phyloP scores from a whole-genome alignment of 2,113 vertebrate species.

The Pedetes capensis region DNA sequence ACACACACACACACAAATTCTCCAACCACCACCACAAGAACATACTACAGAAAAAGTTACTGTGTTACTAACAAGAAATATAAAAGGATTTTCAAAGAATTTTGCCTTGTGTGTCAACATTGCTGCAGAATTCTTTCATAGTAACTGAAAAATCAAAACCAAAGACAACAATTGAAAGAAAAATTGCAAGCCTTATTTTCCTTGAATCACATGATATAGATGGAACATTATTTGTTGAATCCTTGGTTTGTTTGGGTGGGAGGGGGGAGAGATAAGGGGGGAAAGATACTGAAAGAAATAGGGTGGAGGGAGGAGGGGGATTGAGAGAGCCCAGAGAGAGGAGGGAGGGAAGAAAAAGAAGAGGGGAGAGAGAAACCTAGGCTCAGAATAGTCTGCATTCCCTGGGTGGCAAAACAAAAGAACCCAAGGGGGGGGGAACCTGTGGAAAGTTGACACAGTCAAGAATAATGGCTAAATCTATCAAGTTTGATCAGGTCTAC shows the following conservation, averaged over 20 bases:
- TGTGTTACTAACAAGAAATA: conserved; percentile 81
- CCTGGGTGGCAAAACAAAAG: conserved; percentile 90
- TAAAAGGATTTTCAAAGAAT: conserved; percentile 84
- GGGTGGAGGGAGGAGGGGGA: conserved; percentile 52
- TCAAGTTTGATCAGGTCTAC: conserved; percentile 95
- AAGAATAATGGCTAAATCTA: conserved; percentile 96
- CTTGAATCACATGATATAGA: conserved; percentile 84
- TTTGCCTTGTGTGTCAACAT: conserved; percentile 84
- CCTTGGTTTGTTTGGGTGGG: conserved; percentile 79
- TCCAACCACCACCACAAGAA: conserved; percentile 54
- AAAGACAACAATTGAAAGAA: conserved; percentile 87
- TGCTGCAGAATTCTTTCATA: conserved; percentile 83
- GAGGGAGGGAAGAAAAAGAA: conserved; percentile 44
- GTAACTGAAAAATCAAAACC: conserved; percentile 82
- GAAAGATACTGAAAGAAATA: conserved; percentile 51
- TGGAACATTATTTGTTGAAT: conserved; percentile 88
- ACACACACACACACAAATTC: neutral
- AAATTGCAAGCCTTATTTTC: conserved; percentile 88
- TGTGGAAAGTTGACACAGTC: conserved; percentile 90
- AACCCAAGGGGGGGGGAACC: conserved; percentile 70
- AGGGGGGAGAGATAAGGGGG: neutral
- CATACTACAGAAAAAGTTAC: conserved; percentile 81
- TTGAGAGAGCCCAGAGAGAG: conserved; percentile 55
- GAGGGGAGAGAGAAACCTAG: conserved; percentile 75
- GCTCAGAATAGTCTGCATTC: conserved; percentile 87